Conservation (phyloP, 2,888 invertebrate genomes). For the Temnothorax unifasciatus region DNA sequence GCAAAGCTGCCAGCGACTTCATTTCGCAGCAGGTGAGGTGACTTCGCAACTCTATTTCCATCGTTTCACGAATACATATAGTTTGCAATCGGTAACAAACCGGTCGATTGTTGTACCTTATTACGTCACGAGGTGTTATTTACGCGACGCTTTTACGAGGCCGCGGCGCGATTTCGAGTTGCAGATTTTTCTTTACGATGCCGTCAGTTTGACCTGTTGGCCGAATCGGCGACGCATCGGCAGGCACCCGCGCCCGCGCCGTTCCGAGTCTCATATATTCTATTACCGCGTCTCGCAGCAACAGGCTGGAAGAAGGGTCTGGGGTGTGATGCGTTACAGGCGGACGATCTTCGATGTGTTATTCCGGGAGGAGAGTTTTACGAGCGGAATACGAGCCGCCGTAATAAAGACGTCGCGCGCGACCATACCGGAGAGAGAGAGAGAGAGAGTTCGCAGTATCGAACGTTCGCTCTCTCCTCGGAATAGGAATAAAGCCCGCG, state of each 20-base stretch:
- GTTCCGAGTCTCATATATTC: not conserved
- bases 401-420: slow-evolving; percentile 60
- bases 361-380: slow-evolving; percentile 64
- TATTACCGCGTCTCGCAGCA: not conserved
- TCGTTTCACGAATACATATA: not conserved
- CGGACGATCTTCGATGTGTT: slow-evolving; percentile 45
- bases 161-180: slow-evolving; percentile 58
- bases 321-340: slow-evolving; percentile 19
- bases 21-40: not conserved
- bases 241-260: not conserved
- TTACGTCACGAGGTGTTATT: slow-evolving; percentile 61
- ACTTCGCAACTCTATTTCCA: not conserved
- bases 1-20: not conserved
- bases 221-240: slow-evolving; percentile 23
- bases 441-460: slow-evolving; percentile 51
- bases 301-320: slow-evolving; percentile 18
- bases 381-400: slow-evolving; percentile 56
- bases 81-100: slow-evolving; percentile 3
- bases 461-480: slow-evolving; percentile 39
- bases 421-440: not conserved
- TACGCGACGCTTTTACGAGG: slow-evolving; percentile 65
- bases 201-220: not conserved
- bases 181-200: slow-evolving; percentile 65
- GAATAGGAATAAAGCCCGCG: not conserved
- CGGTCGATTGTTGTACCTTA: slow-evolving; percentile 21